Base-by-base conservation (phyloP, 2,113 vertebrate species). In the Dendropsophus ebraccatus region DNA sequence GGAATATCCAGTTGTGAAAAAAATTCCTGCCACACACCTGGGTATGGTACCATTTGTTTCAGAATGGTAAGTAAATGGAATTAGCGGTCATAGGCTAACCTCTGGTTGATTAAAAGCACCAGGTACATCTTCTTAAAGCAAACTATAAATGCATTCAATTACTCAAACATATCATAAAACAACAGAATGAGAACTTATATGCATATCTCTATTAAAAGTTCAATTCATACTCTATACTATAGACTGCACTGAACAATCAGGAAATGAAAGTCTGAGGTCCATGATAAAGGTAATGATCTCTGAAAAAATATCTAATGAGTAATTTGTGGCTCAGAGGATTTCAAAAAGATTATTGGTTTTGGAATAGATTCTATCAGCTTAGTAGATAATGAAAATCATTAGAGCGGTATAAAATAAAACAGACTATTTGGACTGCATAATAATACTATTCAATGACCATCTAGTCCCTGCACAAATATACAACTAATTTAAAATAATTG, bases 321-420 rank as follows among this genome's bases (percentile, higher is more conserved):
- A 95, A 95, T 95, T 95, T 95, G 91, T 93, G 92, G 92, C 91
- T 94, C 90, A 92, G 90, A 94, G 91, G 91, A 95, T 94, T 94
- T 95, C 88, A 65, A 92, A 90, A 92, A 93, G 92, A 94, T 93
- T 95, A 95, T 94, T 94, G 91, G 91, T 83, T 94, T 94, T 93
- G 91, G 94, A 95, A 95, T 94, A 85, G 92, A 94, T 94, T 94
- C 93, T 93, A 94, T 94, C 94, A 94, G 82, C 91, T 93, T 90
- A 93, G 83, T 86, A 91, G 89, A 92, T 95, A 95, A 95, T 95
- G 91, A 91, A 94, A 96, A 93, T 91, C 91, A 93, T 93, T 95
- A 94, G 83, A 76, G 81, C 83, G 89, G 89, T 84, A 89, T 90
- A 89, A 92, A 93, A 88, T 91, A 90, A 93, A 92, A 88, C 65